Evolutionary conservation across 2,113 vertebrate genomes (phyloP).

Genomic region (Galeopterus variegatus): DNA sequence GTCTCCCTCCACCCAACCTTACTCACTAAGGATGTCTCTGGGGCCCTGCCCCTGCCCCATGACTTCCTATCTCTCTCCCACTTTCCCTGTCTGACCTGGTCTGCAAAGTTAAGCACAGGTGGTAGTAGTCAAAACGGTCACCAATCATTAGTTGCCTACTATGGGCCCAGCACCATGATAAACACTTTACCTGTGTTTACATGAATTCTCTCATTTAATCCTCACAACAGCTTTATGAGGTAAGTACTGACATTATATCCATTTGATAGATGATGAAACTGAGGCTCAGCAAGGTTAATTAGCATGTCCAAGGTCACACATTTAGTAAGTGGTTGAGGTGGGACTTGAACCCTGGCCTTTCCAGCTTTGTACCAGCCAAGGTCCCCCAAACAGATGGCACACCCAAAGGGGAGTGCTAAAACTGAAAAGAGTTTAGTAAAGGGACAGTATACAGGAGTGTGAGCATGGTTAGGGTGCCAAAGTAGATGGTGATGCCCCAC

Average conservation of each 20-base stretch:
- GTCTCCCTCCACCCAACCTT: background rate
- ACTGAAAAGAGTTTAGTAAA: background rate
- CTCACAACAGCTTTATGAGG: background rate
- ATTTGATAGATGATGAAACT: slow-evolving; percentile 49
- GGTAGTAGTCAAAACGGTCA: background rate
- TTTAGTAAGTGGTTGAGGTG: background rate
- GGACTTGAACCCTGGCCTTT: background rate
- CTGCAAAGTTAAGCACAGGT: background rate
- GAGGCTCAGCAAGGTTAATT: slow-evolving; percentile 36
- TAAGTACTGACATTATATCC: background rate
- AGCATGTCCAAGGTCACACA: background rate
- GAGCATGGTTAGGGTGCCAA: background rate
- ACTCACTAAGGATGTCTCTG: background rate
- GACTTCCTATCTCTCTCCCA: background rate
- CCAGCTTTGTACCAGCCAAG: background rate
- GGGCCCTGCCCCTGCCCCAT: background rate
- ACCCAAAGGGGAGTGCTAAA: background rate
- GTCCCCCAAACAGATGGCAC: background rate
- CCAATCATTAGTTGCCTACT: background rate
- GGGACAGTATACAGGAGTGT: background rate
- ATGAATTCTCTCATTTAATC: background rate
- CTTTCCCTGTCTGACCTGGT: background rate
- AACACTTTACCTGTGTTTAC: background rate
- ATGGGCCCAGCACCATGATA: no score
- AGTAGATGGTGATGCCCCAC: background rate